Conservation (phyloP, 2,888 invertebrate genomes). For the Cyclophora albipunctata region DNA sequence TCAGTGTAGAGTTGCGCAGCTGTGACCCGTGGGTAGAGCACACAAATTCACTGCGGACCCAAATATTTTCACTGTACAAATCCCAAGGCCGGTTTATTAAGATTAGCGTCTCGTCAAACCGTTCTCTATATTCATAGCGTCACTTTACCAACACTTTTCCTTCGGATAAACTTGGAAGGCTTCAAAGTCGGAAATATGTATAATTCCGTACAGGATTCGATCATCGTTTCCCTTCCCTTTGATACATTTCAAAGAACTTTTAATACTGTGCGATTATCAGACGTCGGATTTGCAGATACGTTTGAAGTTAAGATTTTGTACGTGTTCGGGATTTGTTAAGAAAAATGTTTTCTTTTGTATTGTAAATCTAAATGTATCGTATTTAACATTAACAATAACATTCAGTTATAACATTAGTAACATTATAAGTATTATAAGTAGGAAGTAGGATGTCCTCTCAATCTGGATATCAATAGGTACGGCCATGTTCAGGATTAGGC, state of each 20-base stretch:
- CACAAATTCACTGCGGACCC: slow-evolving; percentile 30
- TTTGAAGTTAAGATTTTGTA: too few species aligned
- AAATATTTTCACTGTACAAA: slow-evolving; percentile 38
- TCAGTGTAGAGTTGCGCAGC: slow-evolving; percentile 4
- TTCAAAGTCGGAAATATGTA: slow-evolving; percentile 32
- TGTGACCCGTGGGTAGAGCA: slow-evolving; percentile 21
- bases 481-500: too few species aligned
- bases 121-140: slow-evolving; percentile 45
- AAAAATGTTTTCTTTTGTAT: too few species aligned
- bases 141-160: slow-evolving; percentile 29
- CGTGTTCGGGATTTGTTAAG: too few species aligned
- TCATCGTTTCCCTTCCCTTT: slow-evolving; percentile 24
- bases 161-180: slow-evolving; percentile 25
- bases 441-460: too few species aligned
- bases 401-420: too few species aligned
- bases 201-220: slow-evolving; percentile 27
- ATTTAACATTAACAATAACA: too few species aligned
- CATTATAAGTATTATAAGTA: too few species aligned
- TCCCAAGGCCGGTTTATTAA: slow-evolving; percentile 42
- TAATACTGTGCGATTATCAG: slow-evolving; percentile 14
- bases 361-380: too few species aligned
- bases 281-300: neutral
- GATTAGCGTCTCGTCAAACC: slow-evolving; percentile 41
- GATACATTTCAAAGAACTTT: slow-evolving; percentile 18
- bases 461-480: too few species aligned